phyloP scores from a whole-genome alignment of 2,797 vertebrate species.

The Merluccius polli region DNA sequence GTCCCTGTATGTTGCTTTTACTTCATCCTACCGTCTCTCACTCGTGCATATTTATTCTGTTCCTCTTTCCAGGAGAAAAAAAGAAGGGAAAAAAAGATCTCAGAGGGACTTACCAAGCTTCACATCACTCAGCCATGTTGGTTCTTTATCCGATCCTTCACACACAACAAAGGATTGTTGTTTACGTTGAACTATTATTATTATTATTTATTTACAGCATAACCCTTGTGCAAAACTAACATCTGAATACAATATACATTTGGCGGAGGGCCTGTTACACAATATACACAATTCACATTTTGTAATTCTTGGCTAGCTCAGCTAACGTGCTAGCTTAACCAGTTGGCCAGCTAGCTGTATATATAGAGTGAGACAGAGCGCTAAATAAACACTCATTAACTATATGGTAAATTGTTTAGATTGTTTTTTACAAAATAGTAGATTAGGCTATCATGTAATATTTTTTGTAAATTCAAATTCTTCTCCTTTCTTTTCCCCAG shows the following conservation, averaged over 20 bases:
- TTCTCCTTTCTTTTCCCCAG: not conserved
- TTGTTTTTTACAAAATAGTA: no score
- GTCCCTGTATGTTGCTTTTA: not conserved
- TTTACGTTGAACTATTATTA: not conserved
- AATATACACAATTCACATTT: no score
- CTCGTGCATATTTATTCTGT: not conserved
- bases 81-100: not conserved
- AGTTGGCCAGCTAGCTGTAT: no score
- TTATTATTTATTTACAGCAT: not conserved
- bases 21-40: not conserved
- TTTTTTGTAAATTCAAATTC: not conserved
- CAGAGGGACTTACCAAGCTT: not conserved
- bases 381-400: not conserved
- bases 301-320: no score
- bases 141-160: not conserved
- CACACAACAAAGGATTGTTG: not conserved
- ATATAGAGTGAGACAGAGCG: not conserved
- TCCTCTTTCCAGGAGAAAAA: not conserved
- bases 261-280: no score
- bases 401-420: not conserved
- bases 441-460: not conserved
- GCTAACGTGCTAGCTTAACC: no score
- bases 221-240: no score
- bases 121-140: not conserved
- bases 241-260: no score